Conservation (phyloP, 2,797 vertebrate genomes). For the Melanotaenia trifasciata region DNA sequence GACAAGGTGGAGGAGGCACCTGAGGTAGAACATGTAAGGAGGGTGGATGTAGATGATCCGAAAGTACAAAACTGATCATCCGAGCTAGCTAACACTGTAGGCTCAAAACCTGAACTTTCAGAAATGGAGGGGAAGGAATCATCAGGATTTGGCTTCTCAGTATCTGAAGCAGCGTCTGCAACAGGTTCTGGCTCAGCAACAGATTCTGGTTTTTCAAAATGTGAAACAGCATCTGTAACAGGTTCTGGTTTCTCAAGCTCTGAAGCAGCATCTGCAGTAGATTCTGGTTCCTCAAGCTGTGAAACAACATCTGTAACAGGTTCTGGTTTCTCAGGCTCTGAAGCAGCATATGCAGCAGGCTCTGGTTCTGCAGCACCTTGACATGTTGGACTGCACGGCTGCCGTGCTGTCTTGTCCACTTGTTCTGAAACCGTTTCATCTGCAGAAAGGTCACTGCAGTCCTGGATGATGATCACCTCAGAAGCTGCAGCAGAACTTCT, state of each 20-base stretch:
- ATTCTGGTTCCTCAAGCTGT: too few species aligned
- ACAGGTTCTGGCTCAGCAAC: background rate
- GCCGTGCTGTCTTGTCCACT: background rate
- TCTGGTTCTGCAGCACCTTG: background rate
- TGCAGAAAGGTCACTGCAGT: background rate
- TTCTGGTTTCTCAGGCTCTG: too few species aligned
- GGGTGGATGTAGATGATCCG: conserved; percentile 3
- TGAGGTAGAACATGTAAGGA: conserved; percentile 46
- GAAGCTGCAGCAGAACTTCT: conserved; percentile 7
- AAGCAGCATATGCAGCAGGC: too few species aligned
- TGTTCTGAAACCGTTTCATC: background rate
- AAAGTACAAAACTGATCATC: conserved; percentile 22
- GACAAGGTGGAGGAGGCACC: conserved; percentile 13
- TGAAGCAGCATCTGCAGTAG: too few species aligned
- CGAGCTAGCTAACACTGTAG: conserved; percentile 17
- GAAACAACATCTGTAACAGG: too few species aligned
- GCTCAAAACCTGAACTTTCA: conserved; percentile 11
- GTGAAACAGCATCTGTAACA: background rate
- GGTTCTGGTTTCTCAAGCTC: background rate
- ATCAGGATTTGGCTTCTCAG: background rate
- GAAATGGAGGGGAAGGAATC: background rate
- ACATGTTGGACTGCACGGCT: conserved; percentile 5
- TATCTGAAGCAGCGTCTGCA: conserved; percentile 3
- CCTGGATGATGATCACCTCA: background rate
- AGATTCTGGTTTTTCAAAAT: background rate